These are phyloP conservation scores for Leucania comma DNA, from an alignment of 2,888 invertebrate species.

Conservation along the genomic window DNA sequence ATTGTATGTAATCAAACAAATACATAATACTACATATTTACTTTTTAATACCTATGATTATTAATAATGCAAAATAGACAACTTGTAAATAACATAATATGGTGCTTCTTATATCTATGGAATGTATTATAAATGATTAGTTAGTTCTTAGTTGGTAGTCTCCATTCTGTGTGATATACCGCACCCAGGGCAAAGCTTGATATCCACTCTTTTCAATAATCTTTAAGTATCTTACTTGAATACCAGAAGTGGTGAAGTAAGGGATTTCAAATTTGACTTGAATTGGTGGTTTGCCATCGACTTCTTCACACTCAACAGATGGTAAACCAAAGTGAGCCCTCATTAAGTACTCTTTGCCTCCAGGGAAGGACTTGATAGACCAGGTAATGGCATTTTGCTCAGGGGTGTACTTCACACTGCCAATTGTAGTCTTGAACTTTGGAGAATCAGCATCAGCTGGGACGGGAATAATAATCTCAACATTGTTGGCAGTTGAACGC, in stretches of 20 bases:
- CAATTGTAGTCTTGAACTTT: conserved; percentile 99
- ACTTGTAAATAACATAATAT: conserved; percentile 75
- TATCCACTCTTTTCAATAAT: conserved; percentile 99
- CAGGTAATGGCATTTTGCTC: conserved; percentile 99
- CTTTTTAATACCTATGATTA: conserved; percentile 73
- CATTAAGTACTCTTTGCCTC: conserved; percentile 99
- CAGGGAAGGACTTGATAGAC: conserved; percentile 99
- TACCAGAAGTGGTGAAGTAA: conserved; percentile 99
- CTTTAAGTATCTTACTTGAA: conserved; percentile 98
- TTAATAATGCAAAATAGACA: conserved; percentile 72
- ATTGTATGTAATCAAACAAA: conserved; percentile 75
- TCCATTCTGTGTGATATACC: conserved; percentile 99
- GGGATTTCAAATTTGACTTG: conserved; percentile 99
- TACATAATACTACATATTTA: conserved; percentile 79
- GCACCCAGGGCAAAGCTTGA: conserved; percentile 99
- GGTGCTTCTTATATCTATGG: conserved; percentile 69
- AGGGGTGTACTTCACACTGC: conserved; percentile 99
- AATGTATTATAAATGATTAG: conserved; percentile 82
- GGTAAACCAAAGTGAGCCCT: conserved; percentile 99
- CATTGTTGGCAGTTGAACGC: conserved; percentile 99
- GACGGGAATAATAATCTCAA: conserved; percentile 98
- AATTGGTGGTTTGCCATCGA: conserved; percentile 99
- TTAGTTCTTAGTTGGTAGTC: conserved; percentile 99
- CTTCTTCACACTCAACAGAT: conserved; percentile 98
- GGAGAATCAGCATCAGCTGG: conserved; percentile 99